A percentile compares a stretch with the other conserved stretches of the same genome.
Conservation (phyloP, 1,140 invertebrate species). For the Heliconius nattereri region DNA sequence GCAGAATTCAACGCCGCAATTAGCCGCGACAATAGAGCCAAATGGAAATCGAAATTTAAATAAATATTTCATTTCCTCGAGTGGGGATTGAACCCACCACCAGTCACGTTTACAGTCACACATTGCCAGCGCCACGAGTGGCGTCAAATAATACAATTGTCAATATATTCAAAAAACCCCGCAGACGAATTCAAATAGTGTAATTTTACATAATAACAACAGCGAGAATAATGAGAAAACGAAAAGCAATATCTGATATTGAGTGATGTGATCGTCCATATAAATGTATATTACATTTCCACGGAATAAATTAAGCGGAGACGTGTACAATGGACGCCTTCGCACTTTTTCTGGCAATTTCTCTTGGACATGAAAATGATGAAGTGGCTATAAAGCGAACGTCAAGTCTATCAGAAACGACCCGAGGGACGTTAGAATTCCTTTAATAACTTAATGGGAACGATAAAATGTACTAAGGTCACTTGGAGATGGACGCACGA, state of each 20-base stretch:
- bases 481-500: conserved; percentile 26
- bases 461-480: conserved; percentile 47
- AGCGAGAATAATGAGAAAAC: not conserved
- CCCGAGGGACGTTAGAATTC: conserved; percentile 45
- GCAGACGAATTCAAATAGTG: not conserved
- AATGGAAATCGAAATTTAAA: not conserved
- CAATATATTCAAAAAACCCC: not conserved
- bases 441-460: conserved; percentile 56
- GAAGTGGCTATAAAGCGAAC: conserved; percentile 51
- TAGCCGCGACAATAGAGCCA: not conserved
- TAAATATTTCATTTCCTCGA: too few species aligned
- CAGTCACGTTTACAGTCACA: not conserved
- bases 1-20: not conserved
- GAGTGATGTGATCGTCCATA: not conserved
- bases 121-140: not conserved
- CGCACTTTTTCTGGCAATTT: conserved; percentile 34
- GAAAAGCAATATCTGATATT: conserved; percentile 16
- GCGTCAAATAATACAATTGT: not conserved
- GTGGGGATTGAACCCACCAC: not conserved
- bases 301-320: conserved; percentile 20
- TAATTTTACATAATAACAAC: not conserved
- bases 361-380: conserved; percentile 48
- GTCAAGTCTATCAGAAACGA: conserved; percentile 42
- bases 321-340: not conserved
- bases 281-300: not conserved